Base-by-base conservation (phyloP, 1,140 invertebrate genomes). In the Drosophila orena region DNA sequence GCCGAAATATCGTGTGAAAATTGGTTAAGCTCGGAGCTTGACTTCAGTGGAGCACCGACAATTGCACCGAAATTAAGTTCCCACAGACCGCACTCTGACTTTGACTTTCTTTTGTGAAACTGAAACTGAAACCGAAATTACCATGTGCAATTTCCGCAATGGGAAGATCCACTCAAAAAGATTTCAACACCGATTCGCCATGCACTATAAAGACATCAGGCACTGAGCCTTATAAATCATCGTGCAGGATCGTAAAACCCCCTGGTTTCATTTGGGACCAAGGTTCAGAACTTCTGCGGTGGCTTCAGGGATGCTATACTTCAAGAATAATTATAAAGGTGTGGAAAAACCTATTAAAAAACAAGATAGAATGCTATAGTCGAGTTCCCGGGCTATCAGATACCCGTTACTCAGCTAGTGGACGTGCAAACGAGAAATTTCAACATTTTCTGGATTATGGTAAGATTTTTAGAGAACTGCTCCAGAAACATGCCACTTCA, bases 1-100 rank as follows among this genome's bases (percentile, higher is more conserved):
- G 40, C 44, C 43, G n/a, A 75, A 88, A 85, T 81, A 85, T 85
- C 81, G 81, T 85, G 81, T 88, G 81, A 85, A 85, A 68, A 77
- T 61, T 54, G 61, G 58, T 42, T 49, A 34, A 52, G 54, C 24
- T 34, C 14, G 38, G 38, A 72, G 68, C 42, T 75, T 43, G 64
- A 46, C 22, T 70, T 43, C 40, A 40, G 47, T 20, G 53, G 17
- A 64, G 64, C 37, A 34, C 15, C 27, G 14, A 10, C 57, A 55
- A 47, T 68, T 70, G 66, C 66, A 68, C n/a, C 17, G 35, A 27
- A 8, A 47, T 40, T 6, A 20, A 47, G 60, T 84, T 83, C 80
- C 81, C 76, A 83, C 80, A 65, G 59, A 24, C 30, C 37, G 22
- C 43, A 35, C 20, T 75, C 46, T 38, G 30, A 75, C 43, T 65